These are phyloP conservation scores for Menura novaehollandiae DNA, from an alignment of 2,113 vertebrate genomes.

Conservation along the genomic window DNA sequence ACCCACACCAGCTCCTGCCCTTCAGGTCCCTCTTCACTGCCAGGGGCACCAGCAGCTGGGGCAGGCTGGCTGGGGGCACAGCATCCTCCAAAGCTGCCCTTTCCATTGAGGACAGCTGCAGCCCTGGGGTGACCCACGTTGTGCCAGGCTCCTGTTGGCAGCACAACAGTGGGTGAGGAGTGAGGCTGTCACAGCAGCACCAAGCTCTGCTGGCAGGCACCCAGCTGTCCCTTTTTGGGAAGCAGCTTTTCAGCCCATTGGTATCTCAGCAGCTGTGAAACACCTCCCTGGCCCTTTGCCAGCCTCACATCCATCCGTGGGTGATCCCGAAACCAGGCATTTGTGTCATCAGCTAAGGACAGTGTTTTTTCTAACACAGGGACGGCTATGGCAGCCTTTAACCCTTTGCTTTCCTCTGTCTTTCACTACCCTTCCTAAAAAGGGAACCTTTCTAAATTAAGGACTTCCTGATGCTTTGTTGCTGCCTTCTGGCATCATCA, in stretches of 20 bases:
- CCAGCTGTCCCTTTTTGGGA: not conserved
- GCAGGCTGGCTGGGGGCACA: not conserved
- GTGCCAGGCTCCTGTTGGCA: not conserved
- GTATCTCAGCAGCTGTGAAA: not conserved
- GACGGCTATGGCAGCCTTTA: not conserved
- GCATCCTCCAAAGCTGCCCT: not conserved
- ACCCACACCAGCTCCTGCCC: rapidly evolving
- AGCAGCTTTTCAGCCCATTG: not conserved
- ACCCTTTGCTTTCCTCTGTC: not conserved
- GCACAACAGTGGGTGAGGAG: not conserved
- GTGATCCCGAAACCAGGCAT: not conserved
- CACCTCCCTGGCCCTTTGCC: not conserved
- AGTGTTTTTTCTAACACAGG: not conserved
- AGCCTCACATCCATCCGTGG: not conserved
- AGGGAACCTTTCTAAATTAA: not conserved
- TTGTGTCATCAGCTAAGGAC: not conserved
- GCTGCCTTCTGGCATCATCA: not conserved
- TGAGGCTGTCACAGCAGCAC: too few species aligned
- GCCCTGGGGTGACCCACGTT: not conserved
- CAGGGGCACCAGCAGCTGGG: not conserved
- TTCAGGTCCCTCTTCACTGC: not conserved
- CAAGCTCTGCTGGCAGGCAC: not conserved
- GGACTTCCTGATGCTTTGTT: not conserved
- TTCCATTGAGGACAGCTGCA: rapidly evolving
- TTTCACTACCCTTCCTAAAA: not conserved